Evolutionary conservation across 2,113 vertebrate genomes (phyloP).

Genomic region (Apteryx mantelli): DNA sequence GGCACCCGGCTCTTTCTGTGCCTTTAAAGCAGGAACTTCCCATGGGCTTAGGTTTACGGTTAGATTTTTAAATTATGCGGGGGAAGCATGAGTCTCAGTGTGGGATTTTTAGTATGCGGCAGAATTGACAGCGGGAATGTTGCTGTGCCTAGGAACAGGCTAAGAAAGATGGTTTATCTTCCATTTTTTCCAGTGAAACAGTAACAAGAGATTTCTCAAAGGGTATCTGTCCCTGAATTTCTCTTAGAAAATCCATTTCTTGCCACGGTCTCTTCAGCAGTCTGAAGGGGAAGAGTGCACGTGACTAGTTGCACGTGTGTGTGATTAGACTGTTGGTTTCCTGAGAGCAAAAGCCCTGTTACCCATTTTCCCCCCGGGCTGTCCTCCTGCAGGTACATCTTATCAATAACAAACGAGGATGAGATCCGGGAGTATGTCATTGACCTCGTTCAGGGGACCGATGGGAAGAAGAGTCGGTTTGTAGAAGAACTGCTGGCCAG

Average conservation of each 20-base stretch:
- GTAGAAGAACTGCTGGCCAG: slow-evolving; percentile 86
- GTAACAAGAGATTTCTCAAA: background rate
- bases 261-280: rapidly evolving
- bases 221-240: background rate
- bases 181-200: background rate
- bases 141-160: background rate
- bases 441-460: slow-evolving; percentile 91
- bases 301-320: rapidly evolving
- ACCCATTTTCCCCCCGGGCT: background rate
- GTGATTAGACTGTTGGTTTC: rapidly evolving
- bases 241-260: background rate
- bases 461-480: slow-evolving; percentile 86
- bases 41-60: background rate
- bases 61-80: background rate
- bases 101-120: background rate
- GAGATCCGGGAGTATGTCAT: slow-evolving; percentile 93
- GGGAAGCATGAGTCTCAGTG: rapidly evolving
- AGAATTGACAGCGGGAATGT: background rate
- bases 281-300: background rate
- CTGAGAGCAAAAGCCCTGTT: background rate
- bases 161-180: background rate
- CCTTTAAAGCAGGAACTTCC: background rate
- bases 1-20: rapidly evolving
- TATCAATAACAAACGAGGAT: slow-evolving; percentile 88
- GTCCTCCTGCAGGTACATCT: slow-evolving; percentile 83